Evolutionary conservation across 2,113 vertebrate genomes (phyloP).

Genomic region (Globicephala melas): DNA sequence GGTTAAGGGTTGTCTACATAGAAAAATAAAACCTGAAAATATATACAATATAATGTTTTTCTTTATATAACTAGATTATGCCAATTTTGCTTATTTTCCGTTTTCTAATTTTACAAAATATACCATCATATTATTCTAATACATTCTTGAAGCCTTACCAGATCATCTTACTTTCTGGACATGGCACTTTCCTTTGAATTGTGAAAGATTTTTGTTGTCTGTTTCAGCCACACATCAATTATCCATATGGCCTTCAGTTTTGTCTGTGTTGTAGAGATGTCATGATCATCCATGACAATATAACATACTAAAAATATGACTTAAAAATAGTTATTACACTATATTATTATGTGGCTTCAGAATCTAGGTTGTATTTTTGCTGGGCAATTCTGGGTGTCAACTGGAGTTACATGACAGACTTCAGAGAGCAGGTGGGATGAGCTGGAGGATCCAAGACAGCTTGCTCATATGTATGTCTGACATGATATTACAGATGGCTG

Average conservation of each 20-base stretch:
- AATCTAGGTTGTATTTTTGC: neutral
- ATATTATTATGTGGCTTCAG: neutral
- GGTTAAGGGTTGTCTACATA: neutral
- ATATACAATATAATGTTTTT: neutral
- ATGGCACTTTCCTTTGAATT: neutral
- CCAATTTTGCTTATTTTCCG: neutral
- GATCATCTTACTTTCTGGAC: neutral
- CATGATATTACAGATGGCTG: too few species aligned
- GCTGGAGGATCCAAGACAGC: fast-evolving
- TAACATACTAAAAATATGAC: neutral
- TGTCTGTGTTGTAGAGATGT: neutral
- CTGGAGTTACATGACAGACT: neutral
- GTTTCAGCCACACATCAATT: neutral
- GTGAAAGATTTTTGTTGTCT: neutral
- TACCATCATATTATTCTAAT: neutral
- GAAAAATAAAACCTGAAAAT: neutral
- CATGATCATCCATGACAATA: neutral
- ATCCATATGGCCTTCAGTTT: neutral
- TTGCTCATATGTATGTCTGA: neutral
- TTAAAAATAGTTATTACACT: neutral
- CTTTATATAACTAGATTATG: neutral
- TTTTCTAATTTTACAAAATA: neutral
- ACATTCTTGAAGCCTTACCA: neutral
- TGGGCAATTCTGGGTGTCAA: neutral
- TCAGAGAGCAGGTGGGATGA: neutral